phyloP scores from a whole-genome alignment of 37 sponge, comb jelly and placozoan genomes.

The Lycopodina hypogea region DNA sequence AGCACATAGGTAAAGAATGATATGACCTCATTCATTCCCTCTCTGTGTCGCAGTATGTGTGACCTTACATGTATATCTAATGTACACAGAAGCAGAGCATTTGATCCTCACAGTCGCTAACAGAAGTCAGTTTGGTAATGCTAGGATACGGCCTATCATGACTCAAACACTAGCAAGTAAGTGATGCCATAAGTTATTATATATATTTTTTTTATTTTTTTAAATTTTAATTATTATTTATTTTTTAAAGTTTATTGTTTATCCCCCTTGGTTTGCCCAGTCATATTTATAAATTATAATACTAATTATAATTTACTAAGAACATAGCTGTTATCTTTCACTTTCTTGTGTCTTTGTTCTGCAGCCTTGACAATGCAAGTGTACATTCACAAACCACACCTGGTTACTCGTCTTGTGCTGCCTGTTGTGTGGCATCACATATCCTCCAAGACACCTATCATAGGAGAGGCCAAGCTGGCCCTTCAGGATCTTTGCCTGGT shows the following conservation, averaged over 20 bases:
- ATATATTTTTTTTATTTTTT: background rate
- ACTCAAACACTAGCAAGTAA: constrained; percentile 72
- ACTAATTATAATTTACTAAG: background rate
- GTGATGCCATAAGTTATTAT: background rate
- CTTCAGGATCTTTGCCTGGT: constrained; percentile 34
- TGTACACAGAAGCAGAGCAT: constrained; percentile 49
- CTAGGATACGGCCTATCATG: constrained; percentile 70
- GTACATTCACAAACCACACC: constrained; percentile 45
- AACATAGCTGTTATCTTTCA: no score
- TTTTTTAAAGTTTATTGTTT: no score
- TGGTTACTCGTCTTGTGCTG: constrained; percentile 69
- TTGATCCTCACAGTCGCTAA: constrained; percentile 68
- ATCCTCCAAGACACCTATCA: constrained; percentile 21
- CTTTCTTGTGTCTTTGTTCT: no score
- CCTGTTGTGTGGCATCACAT: constrained; percentile 79
- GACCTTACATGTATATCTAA: background rate
- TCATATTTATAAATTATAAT: background rate
- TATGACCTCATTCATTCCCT: background rate
- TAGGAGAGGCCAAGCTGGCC: constrained; percentile 46
- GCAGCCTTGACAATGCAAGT: constrained; percentile 48
- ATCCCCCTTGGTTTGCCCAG: no score
- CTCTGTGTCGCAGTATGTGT: background rate
- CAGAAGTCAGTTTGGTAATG: constrained; percentile 65
- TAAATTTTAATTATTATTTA: no score
- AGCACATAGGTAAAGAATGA: constrained; percentile 60